Evolutionary conservation across 2,888 invertebrate genomes (phyloP), one percentile per base, ranked within the genome.

Genomic region (Mythimna impura): DNA sequence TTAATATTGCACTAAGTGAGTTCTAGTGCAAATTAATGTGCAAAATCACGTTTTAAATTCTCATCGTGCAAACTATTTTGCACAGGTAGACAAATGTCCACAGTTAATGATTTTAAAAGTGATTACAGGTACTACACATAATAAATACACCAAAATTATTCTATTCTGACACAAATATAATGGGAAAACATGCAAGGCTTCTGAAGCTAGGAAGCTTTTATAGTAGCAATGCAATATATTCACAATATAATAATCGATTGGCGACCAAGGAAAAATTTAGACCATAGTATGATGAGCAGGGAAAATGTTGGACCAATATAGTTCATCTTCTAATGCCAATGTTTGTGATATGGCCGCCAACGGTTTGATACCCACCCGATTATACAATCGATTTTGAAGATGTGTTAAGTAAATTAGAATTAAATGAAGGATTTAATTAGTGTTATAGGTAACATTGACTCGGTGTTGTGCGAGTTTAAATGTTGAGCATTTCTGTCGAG

Each of bases 181-280:
- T 87, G 79, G 81, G 82, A 89, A 91, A 90, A 92, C 95, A 95
- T 95, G 95, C 94, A 94, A 91, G 91, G 91, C 92, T 89, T 87
- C 89, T 76, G 82, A 92, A 93, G 94, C 94, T 93, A 89, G 67
- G 80, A 93, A 93, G 94, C 94, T 92, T 91, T 90, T 92, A 71
- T 87, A 86, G 83, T 90, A 89, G 92, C 93, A 92, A 92, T 89
- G 92, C 87, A 91, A 91, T 86, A 86, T 82, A 86, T 83, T 83
- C 79, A 73, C 68, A 77, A 88, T 84, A 88, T 83, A 87, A 78
- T n/a, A 68, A 30, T 83, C 79, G 76, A 81, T 77, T 77, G 81
- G 83, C 84, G 86, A 81, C 83, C 85, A 85, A 73, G 2, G n/a
- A 43, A 20, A 62, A 65, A 22, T 73, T 80, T 75, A 52, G 43